A percentile compares a stretch with the other conserved stretches of the same genome.
phyloP scores from a whole-genome alignment of 2,797 vertebrate species.

The Arrhamphus sclerolepis region DNA sequence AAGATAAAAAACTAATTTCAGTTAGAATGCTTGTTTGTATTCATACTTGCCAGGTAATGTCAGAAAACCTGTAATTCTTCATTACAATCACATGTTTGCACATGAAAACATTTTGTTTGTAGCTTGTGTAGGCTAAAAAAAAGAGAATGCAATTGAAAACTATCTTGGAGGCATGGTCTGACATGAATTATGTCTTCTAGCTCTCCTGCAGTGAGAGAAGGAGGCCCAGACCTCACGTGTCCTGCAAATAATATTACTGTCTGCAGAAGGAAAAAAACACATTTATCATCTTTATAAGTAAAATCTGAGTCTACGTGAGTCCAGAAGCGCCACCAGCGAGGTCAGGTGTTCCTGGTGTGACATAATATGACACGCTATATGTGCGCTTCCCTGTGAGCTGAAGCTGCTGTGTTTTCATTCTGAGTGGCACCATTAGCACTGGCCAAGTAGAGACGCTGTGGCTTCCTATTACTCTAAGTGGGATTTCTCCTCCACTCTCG shows the following conservation, averaged over 20 bases:
- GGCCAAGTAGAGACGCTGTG: not conserved
- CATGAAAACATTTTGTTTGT: no score
- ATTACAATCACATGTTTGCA: no score
- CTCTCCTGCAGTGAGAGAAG: no score
- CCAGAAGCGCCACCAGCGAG: not conserved
- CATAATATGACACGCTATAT: not conserved
- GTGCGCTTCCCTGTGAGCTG: not conserved
- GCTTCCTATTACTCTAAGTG: constrained; percentile 34
- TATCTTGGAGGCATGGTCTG: no score
- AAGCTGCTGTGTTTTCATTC: not conserved
- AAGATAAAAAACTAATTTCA: no score
- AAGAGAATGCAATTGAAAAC: no score
- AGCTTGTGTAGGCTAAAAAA: no score
- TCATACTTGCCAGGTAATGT: no score
- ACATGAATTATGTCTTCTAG: no score
- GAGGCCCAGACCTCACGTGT: no score
- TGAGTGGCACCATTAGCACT: not conserved
- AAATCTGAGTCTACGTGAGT: not conserved
- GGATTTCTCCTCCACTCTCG: constrained; percentile 50
- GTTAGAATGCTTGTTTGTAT: no score
- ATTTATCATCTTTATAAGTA: not conserved
- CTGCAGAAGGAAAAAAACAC: not conserved
- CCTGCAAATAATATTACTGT: not conserved
- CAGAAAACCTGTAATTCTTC: no score
- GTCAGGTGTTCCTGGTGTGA: not conserved